Base-by-base conservation (phyloP, 2,113 vertebrate species). In the Phaethon lepturus region DNA sequence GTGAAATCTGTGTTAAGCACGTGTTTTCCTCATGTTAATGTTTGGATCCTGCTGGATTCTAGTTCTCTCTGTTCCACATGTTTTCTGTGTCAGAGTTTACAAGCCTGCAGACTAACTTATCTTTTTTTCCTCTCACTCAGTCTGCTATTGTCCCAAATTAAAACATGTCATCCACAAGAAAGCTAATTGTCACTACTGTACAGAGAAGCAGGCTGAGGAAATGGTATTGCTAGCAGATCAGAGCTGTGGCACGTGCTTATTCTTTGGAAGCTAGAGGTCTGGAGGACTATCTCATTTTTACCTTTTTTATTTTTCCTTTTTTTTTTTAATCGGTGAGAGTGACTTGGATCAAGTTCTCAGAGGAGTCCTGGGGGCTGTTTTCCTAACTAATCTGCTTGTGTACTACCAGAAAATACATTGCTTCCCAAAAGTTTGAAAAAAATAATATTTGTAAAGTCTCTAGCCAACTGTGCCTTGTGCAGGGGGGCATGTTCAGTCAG, bases 1-100 rank as follows among this genome's bases (percentile, higher is more conserved):
- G 38, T 88, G 69, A 90, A 96, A 60, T 87, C 60, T 90, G 47
- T 95, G 86, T 77, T 78, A 90, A 93, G 44, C 56, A 9, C 52
- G 33, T 93, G 44, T 78, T 91, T 95, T 78, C 42, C 71, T 90
- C 4, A 1, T 86, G 58, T 72, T 86, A 82, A 31, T 66, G 52
- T 72, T 77, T 91, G 59, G 56, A 78, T 62, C 24, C 38, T 79
- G 59, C 22, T 93, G 80, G 47, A 52, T 83, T 79, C 73, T 91
- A 33, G 40, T 73, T 93, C 86, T 94, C 89, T 44, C 68, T 74
- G 42, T 82, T 49, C 66, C 62, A 58, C 63, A 11, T 67, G 35
- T 73, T 83, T 95, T 66, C 38, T 71, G 24, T 63, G 49, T 67
- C 59, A 76, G 78, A 94, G 72, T 77, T 77, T 79, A 35, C 38